Evolutionary conservation across 30 jellyfish, hydroid and myxozoan species (phyloP), one percentile per base, ranked within the genome.

Genomic region (Aurelia coerulea): DNA sequence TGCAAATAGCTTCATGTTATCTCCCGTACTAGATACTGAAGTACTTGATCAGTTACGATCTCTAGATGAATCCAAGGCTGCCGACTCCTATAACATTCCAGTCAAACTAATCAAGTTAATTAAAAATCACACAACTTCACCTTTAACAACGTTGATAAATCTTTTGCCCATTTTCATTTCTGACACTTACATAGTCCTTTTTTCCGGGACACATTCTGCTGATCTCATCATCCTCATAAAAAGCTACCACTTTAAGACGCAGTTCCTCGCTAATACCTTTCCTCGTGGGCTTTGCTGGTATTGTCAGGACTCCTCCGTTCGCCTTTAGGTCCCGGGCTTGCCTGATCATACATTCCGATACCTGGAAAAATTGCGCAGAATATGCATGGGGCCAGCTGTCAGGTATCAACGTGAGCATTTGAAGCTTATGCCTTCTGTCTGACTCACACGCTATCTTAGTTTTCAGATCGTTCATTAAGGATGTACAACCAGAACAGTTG

Each of bases 301-400:
- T 39, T 7, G 73, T 7, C 73, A 62, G 29, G 29, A 62, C 29
- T 62, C 73, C 73, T 62, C 29, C 29, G n/a, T 62, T 39, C 29
- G n/a, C 29, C n/a, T 62, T 62, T 62, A 62, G 73, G 37, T 62
- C 37, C 37, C 29, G 29, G n/a, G 73, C 73, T 15, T 62, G 12
- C 9, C 73, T 7, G 29, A 39, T 39, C 73, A 62, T 62, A 39
- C 1, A 8, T 15, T 16, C 29, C 18, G 73, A 39, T 39, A 62
- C 73, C n/a, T 33, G 29, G n/a, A 62, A 62, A 62, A 16, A 62
- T 8, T 33, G n/a, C 29, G 73, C n/a, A 16, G 73, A 16, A 33
- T 62, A 16, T 62, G n/a, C 73, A 62, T 62, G 29, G 73, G 73
- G 10, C n/a, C 73, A 62, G 73, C 29, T 62, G 73, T 62, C 73